Conservation (phyloP, 2,113 vertebrate species). For the Bolborhynchus lineola region DNA sequence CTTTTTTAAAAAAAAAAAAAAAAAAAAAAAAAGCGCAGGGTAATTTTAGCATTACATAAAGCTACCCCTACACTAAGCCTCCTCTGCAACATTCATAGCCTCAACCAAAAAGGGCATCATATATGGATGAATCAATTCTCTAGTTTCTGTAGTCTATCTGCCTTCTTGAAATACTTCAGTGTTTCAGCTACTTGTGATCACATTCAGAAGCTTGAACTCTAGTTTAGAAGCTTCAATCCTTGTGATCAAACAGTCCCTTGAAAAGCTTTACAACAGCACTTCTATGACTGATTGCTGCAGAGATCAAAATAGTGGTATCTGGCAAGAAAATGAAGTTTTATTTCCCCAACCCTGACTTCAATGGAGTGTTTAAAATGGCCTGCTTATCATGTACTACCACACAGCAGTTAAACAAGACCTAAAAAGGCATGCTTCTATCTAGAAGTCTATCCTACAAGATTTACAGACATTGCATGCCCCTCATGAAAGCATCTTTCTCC, state of each 20-base stretch:
- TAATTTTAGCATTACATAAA: not conserved
- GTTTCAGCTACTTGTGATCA: not conserved
- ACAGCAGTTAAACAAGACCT: not conserved
- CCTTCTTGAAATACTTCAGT: not conserved
- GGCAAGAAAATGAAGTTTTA: not conserved
- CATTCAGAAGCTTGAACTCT: not conserved
- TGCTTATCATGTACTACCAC: not conserved
- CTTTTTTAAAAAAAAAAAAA: too few relatives aligned
- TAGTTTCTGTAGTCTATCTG: not conserved
- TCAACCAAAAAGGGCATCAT: not conserved
- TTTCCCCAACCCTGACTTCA: not conserved
- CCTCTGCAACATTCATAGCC: not conserved
- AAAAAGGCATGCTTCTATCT: not conserved
- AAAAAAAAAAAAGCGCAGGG: not conserved
- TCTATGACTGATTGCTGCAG: not conserved
- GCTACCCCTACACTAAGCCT: not conserved
- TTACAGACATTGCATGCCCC: not conserved
- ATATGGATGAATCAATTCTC: not conserved
- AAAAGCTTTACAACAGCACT: not conserved
- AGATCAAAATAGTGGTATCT: not conserved
- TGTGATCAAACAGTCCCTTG: not conserved
- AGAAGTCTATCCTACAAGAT: not conserved
- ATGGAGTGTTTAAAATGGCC: not conserved
- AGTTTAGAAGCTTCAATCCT: not conserved
- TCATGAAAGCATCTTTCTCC: not conserved